phyloP scores from a whole-genome alignment of 2,888 invertebrate genomes.

The Oxycera nigricornis region DNA sequence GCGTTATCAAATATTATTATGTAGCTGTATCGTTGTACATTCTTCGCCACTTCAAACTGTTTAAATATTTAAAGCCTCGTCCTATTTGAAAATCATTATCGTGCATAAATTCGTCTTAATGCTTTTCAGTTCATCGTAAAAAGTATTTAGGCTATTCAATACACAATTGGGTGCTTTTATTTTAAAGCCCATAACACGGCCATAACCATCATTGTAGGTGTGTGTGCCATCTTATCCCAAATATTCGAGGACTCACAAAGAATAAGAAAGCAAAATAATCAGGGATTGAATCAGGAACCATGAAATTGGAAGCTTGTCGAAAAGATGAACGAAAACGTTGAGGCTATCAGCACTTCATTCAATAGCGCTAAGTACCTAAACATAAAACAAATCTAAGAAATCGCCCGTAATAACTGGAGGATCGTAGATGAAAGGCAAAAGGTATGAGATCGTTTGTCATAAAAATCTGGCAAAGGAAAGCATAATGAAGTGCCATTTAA shows the following conservation, averaged over 20 bases:
- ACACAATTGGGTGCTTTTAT: background rate
- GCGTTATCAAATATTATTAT: no score
- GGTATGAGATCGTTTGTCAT: no score
- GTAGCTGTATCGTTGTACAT: no score
- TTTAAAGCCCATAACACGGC: background rate
- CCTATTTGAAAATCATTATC: background rate
- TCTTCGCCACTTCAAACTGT: no score
- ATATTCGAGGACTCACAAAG: background rate
- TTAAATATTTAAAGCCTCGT: no score
- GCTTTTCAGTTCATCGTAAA: background rate
- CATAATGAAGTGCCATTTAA: no score
- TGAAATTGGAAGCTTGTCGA: constrained; percentile 13
- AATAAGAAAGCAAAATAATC: constrained; percentile 16
- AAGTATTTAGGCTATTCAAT: background rate
- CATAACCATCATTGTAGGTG: background rate
- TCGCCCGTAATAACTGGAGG: no score
- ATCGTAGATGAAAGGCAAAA: no score
- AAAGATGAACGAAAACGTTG: background rate
- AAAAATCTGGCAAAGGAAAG: no score
- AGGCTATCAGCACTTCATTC: constrained; percentile 19
- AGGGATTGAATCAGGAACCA: constrained; percentile 22
- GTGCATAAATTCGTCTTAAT: background rate
- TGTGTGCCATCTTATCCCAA: background rate
- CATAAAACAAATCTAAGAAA: constrained; percentile 24
- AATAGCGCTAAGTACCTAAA: constrained; percentile 18